Evolutionary conservation across 1,140 invertebrate species (phyloP), one percentile per base, ranked within the genome.

Genomic region (Elymnias hypermnestra): DNA sequence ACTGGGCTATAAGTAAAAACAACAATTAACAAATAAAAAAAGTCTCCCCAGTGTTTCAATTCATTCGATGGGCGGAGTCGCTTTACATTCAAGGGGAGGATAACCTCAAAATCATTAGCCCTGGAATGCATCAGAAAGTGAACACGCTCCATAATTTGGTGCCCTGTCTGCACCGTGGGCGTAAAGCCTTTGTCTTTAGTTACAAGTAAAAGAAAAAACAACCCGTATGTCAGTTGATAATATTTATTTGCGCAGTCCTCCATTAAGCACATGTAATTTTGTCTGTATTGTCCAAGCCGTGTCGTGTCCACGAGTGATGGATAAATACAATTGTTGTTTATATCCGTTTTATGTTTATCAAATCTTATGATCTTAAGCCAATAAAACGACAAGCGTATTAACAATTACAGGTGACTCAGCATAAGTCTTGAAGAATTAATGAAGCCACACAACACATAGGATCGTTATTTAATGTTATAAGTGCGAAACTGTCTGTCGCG

Each of bases 61-160:
- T 79, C 76, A 81, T 79, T 81, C 64, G 33, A 41, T 60, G 65
- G 77, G 81, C 77, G 77, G 74, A 54, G 72, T 71, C 67, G 67
- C 66, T 82, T 83, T 81, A 81, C 72, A 82, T 82, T 84, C 76
- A 82, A 73, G 77, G 81, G 81, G 81, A 79, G 77, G 81, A 42
- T 77, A 74, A 45, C 72, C 46, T 81, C 71, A 57, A 75, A 84
- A 82, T 83, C 79, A 83, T 84, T 84, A 84, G 77, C 63, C 59
- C 53, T 54, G 72, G 74, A 82, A 82, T 84, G 75, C 62, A 47
- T 73, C 62, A 53, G 57, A 72, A 81, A 72, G 57, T 56, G 58
- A 62, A 62, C 62, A 61, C 45, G 45, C 35, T 53, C 62, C 62
- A 68, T 83, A 83, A 83, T 81, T 79, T 76, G 68, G 64, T 60